Conservation (phyloP, 2,797 vertebrate species). For the Lacerta agilis region DNA sequence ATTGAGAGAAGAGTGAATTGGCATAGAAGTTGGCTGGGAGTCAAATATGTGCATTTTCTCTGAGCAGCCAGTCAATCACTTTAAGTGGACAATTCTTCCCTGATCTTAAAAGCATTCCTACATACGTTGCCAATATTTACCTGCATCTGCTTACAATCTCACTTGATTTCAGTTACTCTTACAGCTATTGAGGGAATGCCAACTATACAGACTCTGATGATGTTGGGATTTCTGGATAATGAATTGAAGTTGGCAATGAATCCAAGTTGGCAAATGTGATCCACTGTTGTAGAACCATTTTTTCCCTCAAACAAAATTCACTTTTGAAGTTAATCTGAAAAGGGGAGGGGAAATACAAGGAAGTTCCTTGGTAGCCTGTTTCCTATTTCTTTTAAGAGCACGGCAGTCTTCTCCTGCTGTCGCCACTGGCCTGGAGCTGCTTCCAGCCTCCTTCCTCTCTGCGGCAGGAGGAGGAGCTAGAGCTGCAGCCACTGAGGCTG, state of each 20-base stretch:
- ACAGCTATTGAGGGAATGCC: not conserved
- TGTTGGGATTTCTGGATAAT: not conserved
- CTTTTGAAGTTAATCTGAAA: not conserved
- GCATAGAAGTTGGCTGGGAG: not conserved
- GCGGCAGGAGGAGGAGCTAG: no score
- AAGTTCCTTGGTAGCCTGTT: not conserved
- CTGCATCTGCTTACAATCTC: not conserved
- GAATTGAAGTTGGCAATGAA: not conserved
- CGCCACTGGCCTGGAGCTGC: no score
- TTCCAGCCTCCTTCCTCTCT: no score
- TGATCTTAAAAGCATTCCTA: not conserved
- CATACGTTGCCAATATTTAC: slow-evolving; percentile 1
- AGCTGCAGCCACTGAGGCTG: no score
- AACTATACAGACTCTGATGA: not conserved
- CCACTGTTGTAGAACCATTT: not conserved
- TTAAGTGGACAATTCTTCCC: not conserved
- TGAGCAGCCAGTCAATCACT: not conserved
- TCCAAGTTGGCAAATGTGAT: not conserved
- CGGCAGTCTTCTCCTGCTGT: no score
- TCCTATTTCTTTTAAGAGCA: not conserved
- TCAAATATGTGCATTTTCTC: not conserved
- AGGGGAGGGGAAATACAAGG: not conserved
- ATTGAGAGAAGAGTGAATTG: not conserved
- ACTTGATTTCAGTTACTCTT: not conserved
- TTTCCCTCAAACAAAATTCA: not conserved